Conservation (phyloP, 2,888 invertebrate genomes). For the Cerastis rubricosa region DNA sequence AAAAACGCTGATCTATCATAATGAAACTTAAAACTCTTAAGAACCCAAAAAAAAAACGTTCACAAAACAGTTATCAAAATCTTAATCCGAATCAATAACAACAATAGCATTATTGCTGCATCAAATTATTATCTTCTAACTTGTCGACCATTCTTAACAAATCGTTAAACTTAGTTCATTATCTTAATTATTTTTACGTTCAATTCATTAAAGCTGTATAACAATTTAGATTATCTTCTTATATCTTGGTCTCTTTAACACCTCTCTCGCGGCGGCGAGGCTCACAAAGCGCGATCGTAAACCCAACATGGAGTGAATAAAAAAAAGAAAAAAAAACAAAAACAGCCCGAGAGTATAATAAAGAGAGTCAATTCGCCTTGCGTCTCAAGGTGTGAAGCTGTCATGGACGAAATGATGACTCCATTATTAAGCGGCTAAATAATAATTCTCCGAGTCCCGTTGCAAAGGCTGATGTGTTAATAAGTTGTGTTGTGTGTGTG, state of each 20-base stretch:
- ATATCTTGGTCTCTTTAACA: constrained; percentile 83
- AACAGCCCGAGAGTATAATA: constrained; percentile 78
- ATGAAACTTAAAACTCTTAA: constrained; percentile 55
- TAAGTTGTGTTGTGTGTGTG: constrained; percentile 77
- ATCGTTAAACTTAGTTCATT: constrained; percentile 73
- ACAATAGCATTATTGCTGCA: constrained; percentile 65
- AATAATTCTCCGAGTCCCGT: constrained; percentile 84
- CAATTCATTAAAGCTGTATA: constrained; percentile 80
- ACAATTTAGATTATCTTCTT: constrained; percentile 81
- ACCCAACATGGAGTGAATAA: constrained; percentile 76
- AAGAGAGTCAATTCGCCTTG: constrained; percentile 86
- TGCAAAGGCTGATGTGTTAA: constrained; percentile 80
- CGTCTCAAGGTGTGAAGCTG: constrained; percentile 90
- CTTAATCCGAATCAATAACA: constrained; percentile 68
- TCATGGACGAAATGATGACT: constrained; percentile 89
- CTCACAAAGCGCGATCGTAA: constrained; percentile 84
- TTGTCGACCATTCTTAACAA: constrained; percentile 69
- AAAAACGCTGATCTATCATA: constrained; percentile 36
- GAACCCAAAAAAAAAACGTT: constrained; percentile 54
- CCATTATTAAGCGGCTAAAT: constrained; percentile 89
- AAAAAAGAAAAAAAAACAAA: constrained; percentile 72
- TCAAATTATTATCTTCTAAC: constrained; percentile 67
- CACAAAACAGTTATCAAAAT: constrained; percentile 61
- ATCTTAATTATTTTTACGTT: constrained; percentile 83
- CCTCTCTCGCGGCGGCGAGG: constrained; percentile 78